Conservation (phyloP, 2,888 invertebrate genomes). For the Coremacera marginata region DNA sequence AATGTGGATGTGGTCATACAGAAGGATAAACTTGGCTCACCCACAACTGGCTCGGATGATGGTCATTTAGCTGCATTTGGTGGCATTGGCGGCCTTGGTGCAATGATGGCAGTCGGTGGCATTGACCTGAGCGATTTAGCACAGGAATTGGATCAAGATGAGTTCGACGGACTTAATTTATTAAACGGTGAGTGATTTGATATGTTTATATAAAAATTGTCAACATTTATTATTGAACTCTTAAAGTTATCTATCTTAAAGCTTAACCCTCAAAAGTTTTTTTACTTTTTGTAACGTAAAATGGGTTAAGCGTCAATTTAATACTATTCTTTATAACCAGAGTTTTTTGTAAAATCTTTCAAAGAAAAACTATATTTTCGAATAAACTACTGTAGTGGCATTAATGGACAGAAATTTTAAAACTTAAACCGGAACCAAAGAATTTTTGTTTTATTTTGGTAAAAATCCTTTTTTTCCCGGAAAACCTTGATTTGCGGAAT, state of each 20-base stretch:
- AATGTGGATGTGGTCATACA: conserved; percentile 75
- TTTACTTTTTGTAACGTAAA: no score
- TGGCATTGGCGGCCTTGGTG: conserved; percentile 64
- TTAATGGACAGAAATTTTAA: no score
- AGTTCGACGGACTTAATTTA: conserved; percentile 76
- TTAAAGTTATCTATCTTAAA: neutral
- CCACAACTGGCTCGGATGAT: conserved; percentile 89
- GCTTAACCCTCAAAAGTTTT: no score
- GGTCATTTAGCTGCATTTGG: conserved; percentile 72
- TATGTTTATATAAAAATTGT: neutral
- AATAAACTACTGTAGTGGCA: no score
- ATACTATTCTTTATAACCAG: no score
- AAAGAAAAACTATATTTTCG: no score
- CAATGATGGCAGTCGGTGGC: conserved; percentile 70
- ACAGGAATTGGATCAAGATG: conserved; percentile 78
- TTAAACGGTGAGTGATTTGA: conserved; percentile 72
- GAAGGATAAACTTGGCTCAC: conserved; percentile 84
- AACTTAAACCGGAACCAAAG: no score
- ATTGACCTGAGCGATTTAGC: conserved; percentile 74
- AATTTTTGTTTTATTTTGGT: no score
- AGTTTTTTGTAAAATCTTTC: no score
- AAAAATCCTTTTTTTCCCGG: no score
- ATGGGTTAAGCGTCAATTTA: no score
- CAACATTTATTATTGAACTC: neutral
- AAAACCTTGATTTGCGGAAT: no score